A percentile compares a stretch with the other conserved stretches of the same genome.
phyloP scores from a whole-genome alignment of 1,140 invertebrate species.

The Nephila pilipes region DNA sequence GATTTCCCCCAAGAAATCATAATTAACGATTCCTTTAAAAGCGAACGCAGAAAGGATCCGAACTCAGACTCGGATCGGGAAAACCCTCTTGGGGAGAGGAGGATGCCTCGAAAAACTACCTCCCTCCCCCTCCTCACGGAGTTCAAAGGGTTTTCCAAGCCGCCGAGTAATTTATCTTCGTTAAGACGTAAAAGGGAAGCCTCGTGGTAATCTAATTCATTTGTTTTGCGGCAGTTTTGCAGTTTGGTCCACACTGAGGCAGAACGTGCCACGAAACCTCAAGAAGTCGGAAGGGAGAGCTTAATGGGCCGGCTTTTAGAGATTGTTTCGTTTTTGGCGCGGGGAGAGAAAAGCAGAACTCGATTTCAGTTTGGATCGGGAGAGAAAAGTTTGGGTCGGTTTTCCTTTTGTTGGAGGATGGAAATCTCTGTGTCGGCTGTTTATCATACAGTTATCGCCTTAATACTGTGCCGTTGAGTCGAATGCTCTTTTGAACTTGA shows the following conservation, averaged over 20 bases:
- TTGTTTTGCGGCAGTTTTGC: constrained; percentile 64
- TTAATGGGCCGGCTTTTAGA: constrained; percentile 44
- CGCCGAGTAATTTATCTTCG: constrained; percentile 55
- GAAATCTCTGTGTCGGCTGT: no score
- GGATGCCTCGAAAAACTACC: constrained; percentile 26
- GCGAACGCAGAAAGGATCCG: not conserved
- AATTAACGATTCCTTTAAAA: constrained; percentile 43
- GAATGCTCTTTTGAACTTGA: no score
- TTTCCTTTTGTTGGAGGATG: not conserved
- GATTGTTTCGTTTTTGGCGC: constrained; percentile 39
- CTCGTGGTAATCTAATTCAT: constrained; percentile 52
- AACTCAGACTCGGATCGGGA: constrained; percentile 1
- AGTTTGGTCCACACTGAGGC: not conserved
- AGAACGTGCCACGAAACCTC: not conserved
- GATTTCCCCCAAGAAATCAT: constrained; percentile 46
- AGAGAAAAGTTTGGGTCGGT: not conserved
- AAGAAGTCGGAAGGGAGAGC: not conserved
- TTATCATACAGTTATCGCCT: no score
- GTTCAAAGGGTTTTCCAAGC: constrained; percentile 67
- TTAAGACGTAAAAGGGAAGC: constrained; percentile 20
- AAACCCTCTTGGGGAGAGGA: not conserved
- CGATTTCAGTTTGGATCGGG: not conserved
- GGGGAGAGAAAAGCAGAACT: not conserved
- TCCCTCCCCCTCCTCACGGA: not conserved
- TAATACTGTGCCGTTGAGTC: no score